Evolutionary conservation across 2,888 invertebrate species (phyloP).

Genomic region (Lucinisca nassula): DNA sequence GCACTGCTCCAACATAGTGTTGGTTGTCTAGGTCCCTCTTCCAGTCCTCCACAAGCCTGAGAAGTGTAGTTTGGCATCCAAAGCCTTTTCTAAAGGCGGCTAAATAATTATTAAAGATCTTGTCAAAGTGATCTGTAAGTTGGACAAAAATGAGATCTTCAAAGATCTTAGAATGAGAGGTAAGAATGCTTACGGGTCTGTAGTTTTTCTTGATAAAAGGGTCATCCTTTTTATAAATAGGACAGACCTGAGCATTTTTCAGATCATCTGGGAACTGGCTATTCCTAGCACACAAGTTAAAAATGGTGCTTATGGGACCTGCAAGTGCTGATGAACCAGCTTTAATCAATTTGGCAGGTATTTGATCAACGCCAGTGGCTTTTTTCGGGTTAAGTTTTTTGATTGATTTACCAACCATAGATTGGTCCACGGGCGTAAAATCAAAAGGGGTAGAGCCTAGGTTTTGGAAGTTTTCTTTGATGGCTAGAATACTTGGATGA

Average conservation of each 20-base stretch:
- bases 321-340: neutral
- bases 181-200: constrained; percentile 28
- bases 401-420: neutral
- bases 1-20: no score
- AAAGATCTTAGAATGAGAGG: constrained; percentile 16
- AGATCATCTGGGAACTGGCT: neutral
- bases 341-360: neutral
- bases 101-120: no score
- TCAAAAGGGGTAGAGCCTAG: neutral
- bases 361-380: neutral
- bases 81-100: no score
- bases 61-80: no score
- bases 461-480: neutral
- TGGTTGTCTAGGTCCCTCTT: no score
- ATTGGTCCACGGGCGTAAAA: neutral
- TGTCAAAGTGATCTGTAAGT: constrained; percentile 11
- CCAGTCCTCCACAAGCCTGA: no score
- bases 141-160: constrained; percentile 18
- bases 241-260: neutral
- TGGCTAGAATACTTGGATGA: constrained; percentile 31
- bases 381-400: neutral
- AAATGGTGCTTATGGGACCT: neutral
- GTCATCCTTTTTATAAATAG: neutral
- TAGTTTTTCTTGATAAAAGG: constrained; percentile 18
- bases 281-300: neutral